Evolutionary conservation across 2,888 invertebrate species (phyloP).

Genomic region (Limenitis camilla): DNA sequence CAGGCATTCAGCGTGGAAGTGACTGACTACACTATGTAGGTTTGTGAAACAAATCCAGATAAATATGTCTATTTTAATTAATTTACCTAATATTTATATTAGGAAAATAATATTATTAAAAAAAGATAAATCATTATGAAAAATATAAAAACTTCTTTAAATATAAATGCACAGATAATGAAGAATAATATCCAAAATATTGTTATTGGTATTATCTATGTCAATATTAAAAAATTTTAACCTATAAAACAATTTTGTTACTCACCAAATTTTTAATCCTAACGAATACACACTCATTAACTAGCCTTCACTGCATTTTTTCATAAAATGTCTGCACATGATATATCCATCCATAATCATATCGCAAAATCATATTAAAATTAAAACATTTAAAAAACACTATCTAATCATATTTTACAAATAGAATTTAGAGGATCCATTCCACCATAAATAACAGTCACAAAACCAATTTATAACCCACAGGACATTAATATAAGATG

Average conservation of each 20-base stretch:
- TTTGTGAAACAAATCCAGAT: background rate
- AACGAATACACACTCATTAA: constrained; percentile 22
- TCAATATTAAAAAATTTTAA: too few species aligned
- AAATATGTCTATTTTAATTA: background rate
- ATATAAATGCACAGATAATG: background rate
- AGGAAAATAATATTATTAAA: background rate
- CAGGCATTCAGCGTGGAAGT: constrained; percentile 1
- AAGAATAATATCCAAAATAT: too few species aligned
- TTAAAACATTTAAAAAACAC: constrained; percentile 4
- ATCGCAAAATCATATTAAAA: constrained; percentile 3
- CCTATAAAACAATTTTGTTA: background rate
- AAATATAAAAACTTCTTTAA: background rate
- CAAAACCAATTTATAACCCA: constrained; percentile 19
- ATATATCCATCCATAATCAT: constrained; percentile 3
- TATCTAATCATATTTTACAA: constrained; percentile 1
- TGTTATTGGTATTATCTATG: too few species aligned
- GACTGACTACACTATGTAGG: background rate
- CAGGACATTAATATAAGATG: constrained; percentile 22
- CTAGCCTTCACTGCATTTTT: constrained; percentile 16
- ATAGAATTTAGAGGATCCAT: constrained; percentile 1
- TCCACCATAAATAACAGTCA: constrained; percentile 19
- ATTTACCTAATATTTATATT: too few species aligned
- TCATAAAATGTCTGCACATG: constrained; percentile 11
- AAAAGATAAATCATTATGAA: background rate
- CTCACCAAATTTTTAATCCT: constrained; percentile 22